Base-by-base conservation (phyloP, 2,797 vertebrate species). In the Cuculus canorus region DNA sequence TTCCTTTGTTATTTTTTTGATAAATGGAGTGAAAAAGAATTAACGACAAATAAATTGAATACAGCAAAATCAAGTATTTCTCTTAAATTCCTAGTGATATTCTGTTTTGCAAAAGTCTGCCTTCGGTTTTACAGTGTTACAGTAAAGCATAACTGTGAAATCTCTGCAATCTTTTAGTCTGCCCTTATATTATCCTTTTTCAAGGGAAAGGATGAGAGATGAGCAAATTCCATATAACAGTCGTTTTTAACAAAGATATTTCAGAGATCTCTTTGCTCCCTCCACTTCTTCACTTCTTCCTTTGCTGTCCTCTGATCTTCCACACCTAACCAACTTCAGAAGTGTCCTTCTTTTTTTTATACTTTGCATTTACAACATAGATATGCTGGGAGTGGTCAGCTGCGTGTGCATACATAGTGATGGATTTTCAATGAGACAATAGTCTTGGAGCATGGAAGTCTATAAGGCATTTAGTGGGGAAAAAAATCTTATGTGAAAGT, bases 221-320 rank as follows among this genome's bases (percentile, higher is more conserved):
- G 68, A 90, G 79, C 54, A 80, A 85, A 84, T 77, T 84, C 16
- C 68, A 68, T 12, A 41, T 68, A 84, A 52, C 27, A 35, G 14
- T 52, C 48, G 30, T 57, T 48, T 90, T 83, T 79, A 80, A 77
- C 11, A 47, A 50, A 48, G 78, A 43, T 82, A 64, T 43, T 92
- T 77, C 75, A 48, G 23, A 48, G 30, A 84, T 71, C 73, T 73
- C 54, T 85, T 33, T 59, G 13, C 33, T 92, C 64, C 61, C n/a
- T 69, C 32, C 19, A 64, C 41, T 84, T 86, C 69, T 82, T 93
- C 37, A 87, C 71, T 19, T 75, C 39, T 59, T 92, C 70, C 61
- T 91, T 69, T 90, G 90, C n/a, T 82, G 61, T 78, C 63, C 69
- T 70, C 77, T 82, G 52, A 48, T 90, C 60, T 85, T 88, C 68